Percentiles rank a stretch among this genome's conserved stretches.
Evolutionary conservation across 2,113 vertebrate species (phyloP).

Genomic region (Tenrec ecaudatus): DNA sequence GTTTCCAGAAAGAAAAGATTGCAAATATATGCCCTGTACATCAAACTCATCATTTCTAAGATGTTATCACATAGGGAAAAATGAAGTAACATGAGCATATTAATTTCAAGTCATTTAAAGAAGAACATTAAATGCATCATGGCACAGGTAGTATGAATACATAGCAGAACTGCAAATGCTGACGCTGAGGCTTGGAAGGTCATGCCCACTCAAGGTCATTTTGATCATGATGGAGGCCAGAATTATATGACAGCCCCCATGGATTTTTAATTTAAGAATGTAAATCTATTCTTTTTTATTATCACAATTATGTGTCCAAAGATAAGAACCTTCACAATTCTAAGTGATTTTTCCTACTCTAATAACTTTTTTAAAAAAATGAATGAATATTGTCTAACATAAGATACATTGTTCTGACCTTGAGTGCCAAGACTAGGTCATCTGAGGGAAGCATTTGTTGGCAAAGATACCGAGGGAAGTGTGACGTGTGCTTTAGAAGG

Average conservation of each 20-base stretch:
- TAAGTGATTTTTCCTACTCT: neutral
- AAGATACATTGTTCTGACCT: slow-evolving; percentile 35
- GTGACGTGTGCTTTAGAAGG: slow-evolving; percentile 54
- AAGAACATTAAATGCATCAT: neutral
- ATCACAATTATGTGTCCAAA: neutral
- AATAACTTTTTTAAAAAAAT: neutral
- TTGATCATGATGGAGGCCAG: neutral
- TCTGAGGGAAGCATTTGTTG: neutral
- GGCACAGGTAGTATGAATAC: neutral
- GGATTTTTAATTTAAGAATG: neutral
- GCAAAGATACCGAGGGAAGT: neutral
- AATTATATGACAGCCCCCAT: neutral
- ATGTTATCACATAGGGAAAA: neutral
- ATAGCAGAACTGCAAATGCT: neutral
- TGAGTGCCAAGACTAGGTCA: slow-evolving; percentile 22
- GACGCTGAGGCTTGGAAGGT: no score
- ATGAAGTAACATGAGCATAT: neutral
- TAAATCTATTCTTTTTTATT: neutral
- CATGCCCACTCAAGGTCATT: no score
- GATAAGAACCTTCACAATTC: neutral
- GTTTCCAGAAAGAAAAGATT: neutral
- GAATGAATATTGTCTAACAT: neutral
- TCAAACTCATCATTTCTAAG: neutral
- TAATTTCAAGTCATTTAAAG: neutral
- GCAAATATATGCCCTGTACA: neutral